Conservation (phyloP, 2,113 vertebrate genomes). For the Takifugu flavidus region DNA sequence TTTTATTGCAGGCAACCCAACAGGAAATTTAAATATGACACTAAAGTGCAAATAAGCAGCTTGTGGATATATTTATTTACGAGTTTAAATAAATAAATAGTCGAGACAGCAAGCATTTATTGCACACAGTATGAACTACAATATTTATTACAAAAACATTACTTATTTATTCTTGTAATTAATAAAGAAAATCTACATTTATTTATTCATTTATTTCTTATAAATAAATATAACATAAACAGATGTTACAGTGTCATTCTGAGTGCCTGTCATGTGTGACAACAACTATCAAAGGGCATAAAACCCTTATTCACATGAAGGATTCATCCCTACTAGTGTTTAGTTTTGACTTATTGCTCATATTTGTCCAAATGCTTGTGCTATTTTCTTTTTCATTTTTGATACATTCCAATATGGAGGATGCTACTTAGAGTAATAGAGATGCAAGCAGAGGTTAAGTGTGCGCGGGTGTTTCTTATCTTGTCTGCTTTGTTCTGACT, state of each 20-base stretch:
- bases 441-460: no score
- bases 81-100: slow-evolving; percentile 58
- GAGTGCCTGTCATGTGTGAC: no score
- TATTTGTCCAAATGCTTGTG: no score
- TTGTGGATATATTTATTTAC: slow-evolving; percentile 29
- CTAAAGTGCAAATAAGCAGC: slow-evolving; percentile 35
- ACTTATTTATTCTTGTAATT: slow-evolving; percentile 53
- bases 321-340: no score
- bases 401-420: no score
- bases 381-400: no score
- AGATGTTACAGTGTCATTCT: background rate
- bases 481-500: slow-evolving; percentile 30
- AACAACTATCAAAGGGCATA: background rate
- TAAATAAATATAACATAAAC: background rate
- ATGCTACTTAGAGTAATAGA: no score
- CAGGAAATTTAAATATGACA: slow-evolving; percentile 24
- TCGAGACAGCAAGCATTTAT: slow-evolving; percentile 33
- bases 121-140: slow-evolving; percentile 28
- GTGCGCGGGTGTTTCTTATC: background rate
- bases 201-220: background rate
- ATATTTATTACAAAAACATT: slow-evolving; percentile 57
- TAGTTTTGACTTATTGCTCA: no score
- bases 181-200: background rate
- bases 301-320: no score
- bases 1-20: slow-evolving; percentile 36